Percentiles rank a stretch among this genome's conserved stretches.
Evolutionary conservation across 1,140 invertebrate genomes (phyloP).

Genomic region (Formica selysi): DNA sequence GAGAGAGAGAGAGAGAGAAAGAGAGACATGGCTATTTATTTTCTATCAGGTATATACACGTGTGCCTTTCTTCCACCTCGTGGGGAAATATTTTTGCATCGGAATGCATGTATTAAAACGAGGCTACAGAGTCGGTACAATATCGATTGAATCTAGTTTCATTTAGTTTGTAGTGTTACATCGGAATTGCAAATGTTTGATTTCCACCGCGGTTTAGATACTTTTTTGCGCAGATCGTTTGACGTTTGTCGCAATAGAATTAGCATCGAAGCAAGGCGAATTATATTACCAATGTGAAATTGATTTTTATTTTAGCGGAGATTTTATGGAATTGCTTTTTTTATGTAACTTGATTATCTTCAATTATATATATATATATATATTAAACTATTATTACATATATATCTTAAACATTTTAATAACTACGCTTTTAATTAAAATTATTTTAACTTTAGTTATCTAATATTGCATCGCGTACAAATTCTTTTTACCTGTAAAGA

Average conservation of each 20-base stretch:
- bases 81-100: constrained; percentile 37
- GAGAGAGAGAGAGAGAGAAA: no score
- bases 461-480: neutral
- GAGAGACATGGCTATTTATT: constrained; percentile 46
- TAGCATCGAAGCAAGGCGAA: constrained; percentile 26
- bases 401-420: neutral
- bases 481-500: neutral
- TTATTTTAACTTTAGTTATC: neutral
- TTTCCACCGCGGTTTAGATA: neutral
- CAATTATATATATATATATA: neutral
- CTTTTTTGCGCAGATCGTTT: constrained; percentile 31
- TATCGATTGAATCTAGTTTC: constrained; percentile 58
- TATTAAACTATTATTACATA: no score
- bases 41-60: neutral
- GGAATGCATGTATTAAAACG: constrained; percentile 37
- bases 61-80: constrained; percentile 28
- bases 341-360: neutral
- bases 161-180: constrained; percentile 48
- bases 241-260: constrained; percentile 28
- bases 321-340: neutral
- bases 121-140: neutral
- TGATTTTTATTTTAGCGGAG: constrained; percentile 13
- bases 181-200: constrained; percentile 39
- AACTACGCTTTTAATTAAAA: neutral
- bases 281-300: constrained; percentile 30